phyloP scores from a whole-genome alignment of 2,888 invertebrate species.

The Deilephila porcellus region DNA sequence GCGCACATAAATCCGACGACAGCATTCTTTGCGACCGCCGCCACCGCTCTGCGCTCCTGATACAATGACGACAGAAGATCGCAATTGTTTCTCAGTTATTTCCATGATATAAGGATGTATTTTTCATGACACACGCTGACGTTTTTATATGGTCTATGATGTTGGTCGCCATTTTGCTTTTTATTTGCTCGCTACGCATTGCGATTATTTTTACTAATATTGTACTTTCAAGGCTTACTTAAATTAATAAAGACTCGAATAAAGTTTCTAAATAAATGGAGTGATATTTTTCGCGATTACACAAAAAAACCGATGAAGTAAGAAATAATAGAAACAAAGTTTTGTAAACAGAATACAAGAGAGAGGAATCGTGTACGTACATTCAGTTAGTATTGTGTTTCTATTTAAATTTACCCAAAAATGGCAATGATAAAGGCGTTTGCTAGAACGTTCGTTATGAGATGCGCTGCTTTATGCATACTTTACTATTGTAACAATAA shows the following conservation, averaged over 20 bases:
- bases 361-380: neutral
- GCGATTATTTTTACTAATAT: neutral
- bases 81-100: conserved; percentile 32
- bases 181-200: neutral
- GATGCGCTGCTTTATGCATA: neutral
- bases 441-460: neutral
- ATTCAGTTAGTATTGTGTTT: neutral
- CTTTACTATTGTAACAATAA: neutral
- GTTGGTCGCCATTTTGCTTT: conserved; percentile 1
- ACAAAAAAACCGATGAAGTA: too few species aligned
- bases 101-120: conserved; percentile 23
- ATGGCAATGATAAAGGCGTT: conserved; percentile 43
- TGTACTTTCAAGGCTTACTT: neutral
- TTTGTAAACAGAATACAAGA: neutral
- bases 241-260: too few species aligned
- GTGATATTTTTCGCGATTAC: too few species aligned
- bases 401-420: conserved; percentile 44
- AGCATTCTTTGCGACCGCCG: conserved; percentile 75
- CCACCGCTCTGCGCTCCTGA: conserved; percentile 64
- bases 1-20: conserved; percentile 70
- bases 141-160: conserved; percentile 41
- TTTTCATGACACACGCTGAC: conserved; percentile 30
- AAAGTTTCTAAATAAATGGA: too few species aligned
- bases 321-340: neutral
- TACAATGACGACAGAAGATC: conserved; percentile 41